Percentiles rank a stretch among this genome's conserved stretches.
Evolutionary conservation across 2,113 vertebrate species (phyloP).

Genomic region (Illadopsis cleaveri): DNA sequence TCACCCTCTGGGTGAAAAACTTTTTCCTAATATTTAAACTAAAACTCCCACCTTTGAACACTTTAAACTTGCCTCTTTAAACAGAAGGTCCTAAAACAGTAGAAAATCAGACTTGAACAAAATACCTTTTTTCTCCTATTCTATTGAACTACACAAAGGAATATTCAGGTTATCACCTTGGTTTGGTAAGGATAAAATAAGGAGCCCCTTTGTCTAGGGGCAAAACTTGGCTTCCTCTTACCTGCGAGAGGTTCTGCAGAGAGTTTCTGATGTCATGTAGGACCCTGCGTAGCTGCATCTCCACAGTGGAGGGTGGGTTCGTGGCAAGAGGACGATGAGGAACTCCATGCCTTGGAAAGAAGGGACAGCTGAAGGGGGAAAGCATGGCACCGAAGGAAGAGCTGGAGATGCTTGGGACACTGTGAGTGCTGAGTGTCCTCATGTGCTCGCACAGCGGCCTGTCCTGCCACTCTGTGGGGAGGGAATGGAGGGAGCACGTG

Average conservation of each 20-base stretch:
- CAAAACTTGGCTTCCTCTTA: slow-evolving; percentile 49
- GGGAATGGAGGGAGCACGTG: slow-evolving; percentile 81
- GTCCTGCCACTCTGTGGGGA: slow-evolving; percentile 78
- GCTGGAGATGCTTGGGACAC: slow-evolving; percentile 80
- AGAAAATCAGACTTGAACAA: background rate
- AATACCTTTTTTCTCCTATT: background rate
- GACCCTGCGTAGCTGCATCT: slow-evolving; percentile 93
- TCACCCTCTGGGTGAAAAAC: background rate
- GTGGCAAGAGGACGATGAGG: slow-evolving; percentile 42
- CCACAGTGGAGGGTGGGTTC: slow-evolving; percentile 80
- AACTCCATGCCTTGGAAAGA: slow-evolving; percentile 62
- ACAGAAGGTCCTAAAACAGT: background rate
- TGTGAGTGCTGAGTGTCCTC: slow-evolving; percentile 84
- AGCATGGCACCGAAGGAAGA: slow-evolving; percentile 48
- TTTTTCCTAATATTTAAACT: background rate
- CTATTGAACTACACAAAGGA: background rate
- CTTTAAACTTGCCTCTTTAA: background rate
- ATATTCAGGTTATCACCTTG: background rate
- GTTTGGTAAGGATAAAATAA: background rate
- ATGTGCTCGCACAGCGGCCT: slow-evolving; percentile 69
- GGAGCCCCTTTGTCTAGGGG: background rate
- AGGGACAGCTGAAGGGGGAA: slow-evolving; percentile 64
- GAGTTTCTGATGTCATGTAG: slow-evolving; percentile 91
- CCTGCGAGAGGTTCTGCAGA: slow-evolving; percentile 90
- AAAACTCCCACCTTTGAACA: background rate